Evolutionary conservation across 1,140 invertebrate genomes (phyloP).

Genomic region (Bombus difficillimus): DNA sequence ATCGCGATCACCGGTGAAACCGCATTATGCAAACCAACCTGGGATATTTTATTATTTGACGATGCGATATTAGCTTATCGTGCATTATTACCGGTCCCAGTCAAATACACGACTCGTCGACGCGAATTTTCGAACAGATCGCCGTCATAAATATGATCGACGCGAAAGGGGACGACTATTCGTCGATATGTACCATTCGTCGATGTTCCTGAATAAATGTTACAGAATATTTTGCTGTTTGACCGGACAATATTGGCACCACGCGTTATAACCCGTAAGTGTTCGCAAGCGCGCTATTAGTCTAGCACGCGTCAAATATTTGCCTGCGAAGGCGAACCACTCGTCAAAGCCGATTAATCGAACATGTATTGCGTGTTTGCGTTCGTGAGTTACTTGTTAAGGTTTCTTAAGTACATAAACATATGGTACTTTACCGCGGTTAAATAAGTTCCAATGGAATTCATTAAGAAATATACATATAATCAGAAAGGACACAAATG

Average conservation of each 20-base stretch:
- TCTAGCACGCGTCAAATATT: conserved; percentile 22
- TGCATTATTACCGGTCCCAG: conserved; percentile 9
- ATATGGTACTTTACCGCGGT: too few relatives aligned
- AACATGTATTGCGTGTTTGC: neutral
- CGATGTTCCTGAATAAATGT: conserved; percentile 1
- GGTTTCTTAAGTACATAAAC: neutral
- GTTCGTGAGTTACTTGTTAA: neutral
- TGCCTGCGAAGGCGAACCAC: neutral
- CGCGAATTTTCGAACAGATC: conserved; percentile 16
- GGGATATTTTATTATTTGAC: conserved; percentile 38
- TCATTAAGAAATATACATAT: too few relatives aligned
- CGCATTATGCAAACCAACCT: neutral
- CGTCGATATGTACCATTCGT: neutral
- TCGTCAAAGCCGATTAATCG: neutral
- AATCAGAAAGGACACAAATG: too few relatives aligned
- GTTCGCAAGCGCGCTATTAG: neutral
- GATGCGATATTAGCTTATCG: conserved; percentile 20
- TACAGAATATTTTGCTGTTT: conserved; percentile 29
- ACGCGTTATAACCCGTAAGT: conserved; percentile 15
- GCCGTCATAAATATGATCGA: neutral
- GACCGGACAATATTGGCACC: conserved; percentile 9
- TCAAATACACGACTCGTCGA: neutral
- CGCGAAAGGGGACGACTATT: neutral
- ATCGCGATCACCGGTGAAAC: neutral
- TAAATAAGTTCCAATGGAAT: too few relatives aligned